Evolutionary conservation across 92 coral and sea anemone species (phyloP), one percentile per base, ranked within the genome.

Genomic region (Porites evermanni): DNA sequence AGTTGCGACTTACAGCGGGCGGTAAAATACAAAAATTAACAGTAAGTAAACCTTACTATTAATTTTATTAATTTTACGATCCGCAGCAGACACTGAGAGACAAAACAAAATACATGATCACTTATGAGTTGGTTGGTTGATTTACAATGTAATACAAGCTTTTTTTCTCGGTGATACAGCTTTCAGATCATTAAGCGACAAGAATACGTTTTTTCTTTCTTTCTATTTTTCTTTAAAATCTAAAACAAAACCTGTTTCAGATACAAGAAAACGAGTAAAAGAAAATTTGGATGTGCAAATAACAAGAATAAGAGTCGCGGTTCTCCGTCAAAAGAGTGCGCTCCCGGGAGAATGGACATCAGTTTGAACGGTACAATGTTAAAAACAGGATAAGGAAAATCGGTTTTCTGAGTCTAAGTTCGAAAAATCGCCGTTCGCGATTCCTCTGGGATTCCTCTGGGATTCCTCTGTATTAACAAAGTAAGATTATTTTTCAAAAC

Each of bases 401-500:
- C 47, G 47, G 47, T 38, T 38, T 38, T 38, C 47, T 3, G 47
- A 38, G 47, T 38, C 47, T 38, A 38, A 38, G 47, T 38, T 38
- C 47, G 47, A 38, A 38, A 38, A 38, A 38, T 38, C 7, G 47
- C 47, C 7, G 47, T 38, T 38, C 6, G 7, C 47, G 4, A 38
- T 38, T 4, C 47, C 47, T 24, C 26, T 24, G 47, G 47, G 4
- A 38, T 38, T 4, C 47, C 47, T 24, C 26, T 24, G 47, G 47
- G 47, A 38, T 3, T 38, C 47, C 47, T 38, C 47, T 38, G 47
- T 83, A 83, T 83, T 83, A 83, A 83, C 80, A 64, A 73, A 74
- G 52, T 52, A 52, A 79, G 74, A 83, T 83, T 83, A 64, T 83
- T 58, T 76, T 60, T 47, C 66, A 74, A 72, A 66, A 83, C 80